A percentile compares a stretch with the other conserved stretches of the same genome.
These are phyloP conservation scores for Rousettus madagascariensis DNA, from an alignment of 2,797 vertebrate species.

Conservation along the genomic window DNA sequence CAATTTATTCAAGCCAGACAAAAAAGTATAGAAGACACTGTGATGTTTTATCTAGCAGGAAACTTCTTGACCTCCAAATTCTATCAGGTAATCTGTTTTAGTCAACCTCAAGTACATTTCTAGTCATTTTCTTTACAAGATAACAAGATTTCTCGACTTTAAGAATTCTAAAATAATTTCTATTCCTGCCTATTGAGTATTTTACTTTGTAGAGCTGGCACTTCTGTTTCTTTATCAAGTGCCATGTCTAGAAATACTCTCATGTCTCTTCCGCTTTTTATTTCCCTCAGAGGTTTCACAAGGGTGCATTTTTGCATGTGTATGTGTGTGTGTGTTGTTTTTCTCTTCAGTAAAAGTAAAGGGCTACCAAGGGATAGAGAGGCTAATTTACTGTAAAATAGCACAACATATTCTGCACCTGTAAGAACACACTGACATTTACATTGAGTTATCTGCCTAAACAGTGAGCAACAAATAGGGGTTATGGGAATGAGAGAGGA, in stretches of 20 bases:
- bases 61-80: neutral
- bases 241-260: neutral
- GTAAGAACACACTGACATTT: neutral
- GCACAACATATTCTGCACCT: neutral
- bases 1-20: neutral
- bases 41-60: neutral
- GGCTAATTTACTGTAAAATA: conserved; percentile 7
- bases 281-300: neutral
- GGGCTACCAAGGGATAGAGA: neutral
- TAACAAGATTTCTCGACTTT: neutral
- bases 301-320: neutral
- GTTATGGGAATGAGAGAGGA: neutral
- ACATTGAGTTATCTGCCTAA: neutral
- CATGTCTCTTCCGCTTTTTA: neutral
- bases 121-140: neutral
- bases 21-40: neutral
- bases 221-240: neutral
- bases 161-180: neutral
- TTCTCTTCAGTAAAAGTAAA: conserved; percentile 24
- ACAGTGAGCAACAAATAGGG: neutral
- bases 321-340: neutral
- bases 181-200: neutral
- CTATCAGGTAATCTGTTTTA: conserved; percentile 11
- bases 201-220: neutral
- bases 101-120: neutral